These are phyloP conservation scores for Leistus spinibarbis DNA, from an alignment of 2,888 invertebrate genomes.

Conservation along the genomic window DNA sequence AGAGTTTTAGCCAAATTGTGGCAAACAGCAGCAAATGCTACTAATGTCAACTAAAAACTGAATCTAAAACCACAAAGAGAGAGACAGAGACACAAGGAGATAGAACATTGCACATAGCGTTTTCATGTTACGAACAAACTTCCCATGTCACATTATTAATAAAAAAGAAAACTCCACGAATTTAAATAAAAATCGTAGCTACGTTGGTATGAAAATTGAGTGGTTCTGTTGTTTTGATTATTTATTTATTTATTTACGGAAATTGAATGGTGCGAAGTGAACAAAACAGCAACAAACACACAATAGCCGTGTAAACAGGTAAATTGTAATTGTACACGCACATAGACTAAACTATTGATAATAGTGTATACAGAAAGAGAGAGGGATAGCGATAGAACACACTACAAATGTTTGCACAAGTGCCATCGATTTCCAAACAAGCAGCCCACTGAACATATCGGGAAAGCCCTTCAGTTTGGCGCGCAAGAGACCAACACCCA, in stretches of 20 bases:
- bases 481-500: constrained; percentile 24
- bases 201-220: not conserved
- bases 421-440: constrained; percentile 29
- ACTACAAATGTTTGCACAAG: constrained; percentile 8
- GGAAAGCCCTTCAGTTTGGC: constrained; percentile 14
- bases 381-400: not conserved
- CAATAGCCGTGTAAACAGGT: not conserved
- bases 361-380: not conserved
- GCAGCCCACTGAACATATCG: constrained; percentile 25
- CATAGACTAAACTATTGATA: not conserved
- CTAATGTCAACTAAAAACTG: constrained; percentile 33
- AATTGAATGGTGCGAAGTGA: not conserved
- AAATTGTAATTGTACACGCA: not conserved
- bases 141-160: too few species aligned
- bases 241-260: not conserved
- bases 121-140: too few species aligned
- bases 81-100: constrained; percentile 41
- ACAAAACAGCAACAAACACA: not conserved
- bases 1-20: not conserved
- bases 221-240: not conserved
- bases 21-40: too few species aligned
- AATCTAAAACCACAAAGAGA: constrained; percentile 38
- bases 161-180: too few species aligned
- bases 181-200: too few species aligned
- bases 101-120: constrained; percentile 33